phyloP scores from a whole-genome alignment of 2,888 invertebrate genomes.

The Cryptocheilus praepositus region DNA sequence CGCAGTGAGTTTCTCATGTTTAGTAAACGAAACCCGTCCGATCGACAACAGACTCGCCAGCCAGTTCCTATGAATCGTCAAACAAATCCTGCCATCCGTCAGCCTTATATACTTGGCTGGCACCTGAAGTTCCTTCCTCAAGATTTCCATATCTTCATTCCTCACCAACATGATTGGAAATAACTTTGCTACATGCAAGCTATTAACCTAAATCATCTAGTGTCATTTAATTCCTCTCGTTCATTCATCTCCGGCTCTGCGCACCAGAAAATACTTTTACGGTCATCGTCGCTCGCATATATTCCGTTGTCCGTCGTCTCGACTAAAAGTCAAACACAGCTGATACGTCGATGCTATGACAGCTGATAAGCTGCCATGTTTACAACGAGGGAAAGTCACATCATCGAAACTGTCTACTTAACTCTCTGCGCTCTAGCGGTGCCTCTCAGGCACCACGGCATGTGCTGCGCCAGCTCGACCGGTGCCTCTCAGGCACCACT shows the following conservation, averaged over 20 bases:
- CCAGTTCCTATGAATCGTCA: conserved; percentile 75
- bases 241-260: neutral
- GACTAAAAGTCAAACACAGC: neutral
- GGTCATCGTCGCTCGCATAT: neutral
- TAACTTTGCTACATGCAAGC: too few relatives aligned
- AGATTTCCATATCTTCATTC: conserved; percentile 78
- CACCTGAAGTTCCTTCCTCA: conserved; percentile 84
- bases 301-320: neutral
- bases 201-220: too few relatives aligned
- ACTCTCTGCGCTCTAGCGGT: too few relatives aligned
- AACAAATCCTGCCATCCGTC: conserved; percentile 65
- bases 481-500: too few relatives aligned
- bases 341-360: neutral
- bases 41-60: conserved; percentile 72
- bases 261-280: neutral
- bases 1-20: conserved; percentile 73
- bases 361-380: conserved; percentile 2
- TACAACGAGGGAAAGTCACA: neutral
- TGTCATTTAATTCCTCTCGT: neutral
- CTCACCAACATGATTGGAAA: neutral
- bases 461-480: too few relatives aligned
- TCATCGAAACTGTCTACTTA: too few relatives aligned
- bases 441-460: too few relatives aligned
- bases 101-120: conserved; percentile 77
- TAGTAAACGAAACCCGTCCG: conserved; percentile 69